phyloP scores from a whole-genome alignment of 2,888 invertebrate genomes.

The Lasioglossum malachurum region DNA sequence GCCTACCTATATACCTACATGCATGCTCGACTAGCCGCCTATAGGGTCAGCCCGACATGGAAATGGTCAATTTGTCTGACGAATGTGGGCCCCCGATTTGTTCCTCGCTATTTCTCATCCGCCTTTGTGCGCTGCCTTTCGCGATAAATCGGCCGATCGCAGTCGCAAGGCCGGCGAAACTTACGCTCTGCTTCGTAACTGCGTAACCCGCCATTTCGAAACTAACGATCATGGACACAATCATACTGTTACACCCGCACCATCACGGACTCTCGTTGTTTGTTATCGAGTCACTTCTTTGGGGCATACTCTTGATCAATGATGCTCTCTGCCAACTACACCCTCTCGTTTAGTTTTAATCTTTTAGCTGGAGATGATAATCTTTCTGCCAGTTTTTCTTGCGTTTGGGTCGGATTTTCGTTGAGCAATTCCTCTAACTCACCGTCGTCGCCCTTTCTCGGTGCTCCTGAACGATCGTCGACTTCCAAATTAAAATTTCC shows the following conservation, averaged over 20 bases:
- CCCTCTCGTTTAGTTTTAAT: not conserved
- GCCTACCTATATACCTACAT: conserved; percentile 54
- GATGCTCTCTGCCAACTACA: not conserved
- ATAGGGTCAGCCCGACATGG: conserved; percentile 58
- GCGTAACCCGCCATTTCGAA: not conserved
- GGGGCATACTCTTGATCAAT: not conserved
- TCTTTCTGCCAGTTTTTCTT: too few relatives aligned
- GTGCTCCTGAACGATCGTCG: too few relatives aligned
- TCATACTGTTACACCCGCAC: not conserved
- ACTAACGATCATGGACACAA: not conserved
- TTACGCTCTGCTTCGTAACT: not conserved
- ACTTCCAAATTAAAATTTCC: too few relatives aligned
- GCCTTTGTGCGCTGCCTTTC: conserved; percentile 15
- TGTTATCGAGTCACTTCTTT: not conserved
- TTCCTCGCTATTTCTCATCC: conserved; percentile 46
- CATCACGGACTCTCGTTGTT: not conserved
- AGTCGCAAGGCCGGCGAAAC: not conserved
- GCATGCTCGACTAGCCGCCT: conserved; percentile 47
- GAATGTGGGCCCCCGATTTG: conserved; percentile 41
- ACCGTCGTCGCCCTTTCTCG: too few relatives aligned
- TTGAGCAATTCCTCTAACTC: too few relatives aligned
- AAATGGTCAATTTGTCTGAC: conserved; percentile 63
- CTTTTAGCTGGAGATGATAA: not conserved
- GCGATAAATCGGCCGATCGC: conserved; percentile 38
- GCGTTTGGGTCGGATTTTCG: too few relatives aligned